These are phyloP conservation scores for Pyrgilauda ruficollis DNA, from an alignment of 2,113 vertebrate species.

Conservation along the genomic window DNA sequence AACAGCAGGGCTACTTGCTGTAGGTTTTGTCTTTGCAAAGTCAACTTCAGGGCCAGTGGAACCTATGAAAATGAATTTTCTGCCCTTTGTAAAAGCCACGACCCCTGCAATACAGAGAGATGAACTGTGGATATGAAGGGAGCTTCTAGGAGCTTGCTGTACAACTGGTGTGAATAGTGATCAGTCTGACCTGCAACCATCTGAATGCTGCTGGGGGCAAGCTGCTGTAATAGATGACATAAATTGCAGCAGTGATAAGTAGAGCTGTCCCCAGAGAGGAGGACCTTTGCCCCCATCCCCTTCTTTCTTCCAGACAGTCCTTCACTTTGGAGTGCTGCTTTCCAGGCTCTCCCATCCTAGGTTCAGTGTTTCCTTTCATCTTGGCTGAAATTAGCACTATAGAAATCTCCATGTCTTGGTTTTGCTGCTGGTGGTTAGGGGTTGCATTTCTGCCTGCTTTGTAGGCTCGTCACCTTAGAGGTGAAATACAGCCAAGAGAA, in stretches of 20 bases:
- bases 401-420: rapidly evolving
- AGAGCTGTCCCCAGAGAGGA: neutral
- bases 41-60: neutral
- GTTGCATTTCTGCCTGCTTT: neutral
- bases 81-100: neutral
- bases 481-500: neutral
- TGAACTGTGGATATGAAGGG: neutral
- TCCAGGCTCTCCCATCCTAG: neutral
- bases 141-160: neutral
- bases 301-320: neutral
- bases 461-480: neutral
- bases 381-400: neutral
- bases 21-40: neutral
- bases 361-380: neutral
- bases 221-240: neutral
- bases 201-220: neutral
- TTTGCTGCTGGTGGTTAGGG: neutral
- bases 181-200: neutral
- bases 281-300: neutral
- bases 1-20: neutral
- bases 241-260: neutral
- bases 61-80: neutral
- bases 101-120: neutral
- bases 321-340: neutral
- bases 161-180: neutral